phyloP scores from a whole-genome alignment of 2,888 invertebrate genomes.

The Cantharis lateralis region DNA sequence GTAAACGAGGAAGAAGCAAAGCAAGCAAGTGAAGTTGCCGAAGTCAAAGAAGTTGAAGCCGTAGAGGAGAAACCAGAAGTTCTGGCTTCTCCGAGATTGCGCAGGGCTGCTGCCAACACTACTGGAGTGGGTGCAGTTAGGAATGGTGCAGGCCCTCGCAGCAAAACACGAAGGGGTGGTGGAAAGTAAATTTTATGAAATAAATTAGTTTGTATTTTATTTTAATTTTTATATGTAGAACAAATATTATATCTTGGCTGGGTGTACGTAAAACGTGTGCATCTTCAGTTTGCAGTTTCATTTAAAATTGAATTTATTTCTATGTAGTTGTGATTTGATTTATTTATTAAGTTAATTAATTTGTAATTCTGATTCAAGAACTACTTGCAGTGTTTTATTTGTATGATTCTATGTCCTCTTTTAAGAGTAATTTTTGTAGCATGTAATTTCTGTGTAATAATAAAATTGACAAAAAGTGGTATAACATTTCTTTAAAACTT shows the following conservation, averaged over 20 bases:
- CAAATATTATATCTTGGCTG: neutral
- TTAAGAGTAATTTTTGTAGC: neutral
- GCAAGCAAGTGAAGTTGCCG: constrained; percentile 27
- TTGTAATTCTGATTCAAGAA: neutral
- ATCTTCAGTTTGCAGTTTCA: neutral
- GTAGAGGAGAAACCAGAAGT: constrained; percentile 5
- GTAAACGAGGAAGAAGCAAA: constrained; percentile 41
- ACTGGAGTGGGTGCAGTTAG: constrained; percentile 40
- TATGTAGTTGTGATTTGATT: neutral
- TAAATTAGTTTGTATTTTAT: neutral
- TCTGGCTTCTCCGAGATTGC: neutral
- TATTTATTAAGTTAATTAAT: neutral
- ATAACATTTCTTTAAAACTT: neutral
- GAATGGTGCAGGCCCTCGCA: constrained; percentile 49
- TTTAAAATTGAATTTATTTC: neutral
- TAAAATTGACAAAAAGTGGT: neutral
- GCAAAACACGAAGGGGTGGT: constrained; percentile 39
- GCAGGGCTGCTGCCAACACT: neutral
- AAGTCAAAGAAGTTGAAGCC: constrained; percentile 12
- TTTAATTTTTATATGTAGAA: neutral
- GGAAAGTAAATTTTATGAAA: neutral
- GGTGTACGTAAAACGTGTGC: neutral
- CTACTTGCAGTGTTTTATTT: neutral
- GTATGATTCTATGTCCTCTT: neutral
- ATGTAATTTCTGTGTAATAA: neutral